Evolutionary conservation across 2,113 vertebrate species (phyloP), one percentile per base, ranked within the genome.

Genomic region (Polyodon spathula): DNA sequence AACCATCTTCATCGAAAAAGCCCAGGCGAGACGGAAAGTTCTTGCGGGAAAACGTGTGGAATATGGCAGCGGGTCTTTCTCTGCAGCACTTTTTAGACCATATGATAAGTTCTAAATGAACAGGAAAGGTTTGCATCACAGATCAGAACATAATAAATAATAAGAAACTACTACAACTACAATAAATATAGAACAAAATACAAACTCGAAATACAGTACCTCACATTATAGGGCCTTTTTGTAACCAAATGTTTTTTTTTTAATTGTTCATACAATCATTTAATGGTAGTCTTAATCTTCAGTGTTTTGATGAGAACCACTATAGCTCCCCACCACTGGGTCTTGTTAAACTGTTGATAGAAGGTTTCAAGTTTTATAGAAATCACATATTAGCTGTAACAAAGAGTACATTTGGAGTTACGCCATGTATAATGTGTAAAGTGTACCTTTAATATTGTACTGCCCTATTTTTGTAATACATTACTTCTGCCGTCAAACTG

Each of bases 161-260:
- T n/a, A n/a, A n/a, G n/a, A n/a, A n/a, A n/a, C n/a, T n/a, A n/a
- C n/a, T n/a, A n/a, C n/a, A n/a, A n/a, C n/a, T n/a, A n/a, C n/a
- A n/a, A n/a, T n/a, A n/a, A n/a, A n/a, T n/a, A n/a, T n/a, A n/a
- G n/a, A 27, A 27, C 27, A 27, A 27, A 27, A 27, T 27, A 27
- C 27, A 27, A 27, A 27, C 1, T 27, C 27, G 27, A 27, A 27
- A 27, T 27, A 27, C 27, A 27, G 27, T 80, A 88, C 87, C 85
- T 88, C 88, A 78, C 85, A 89, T 65, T 86, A 84, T 54, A 86
- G 78, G 27, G 86, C 78, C 71, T 83, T 87, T 68, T 77, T 81
- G 44, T 78, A 77, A 11, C 87, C 86, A 74, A 88, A 88, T 58
- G 76, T 84, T 72, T 82, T 87, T n/a, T n/a, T 74, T 86, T 88